Evolutionary conservation across 2,797 vertebrate species (phyloP).

Genomic region (Acanthurus tractus): DNA sequence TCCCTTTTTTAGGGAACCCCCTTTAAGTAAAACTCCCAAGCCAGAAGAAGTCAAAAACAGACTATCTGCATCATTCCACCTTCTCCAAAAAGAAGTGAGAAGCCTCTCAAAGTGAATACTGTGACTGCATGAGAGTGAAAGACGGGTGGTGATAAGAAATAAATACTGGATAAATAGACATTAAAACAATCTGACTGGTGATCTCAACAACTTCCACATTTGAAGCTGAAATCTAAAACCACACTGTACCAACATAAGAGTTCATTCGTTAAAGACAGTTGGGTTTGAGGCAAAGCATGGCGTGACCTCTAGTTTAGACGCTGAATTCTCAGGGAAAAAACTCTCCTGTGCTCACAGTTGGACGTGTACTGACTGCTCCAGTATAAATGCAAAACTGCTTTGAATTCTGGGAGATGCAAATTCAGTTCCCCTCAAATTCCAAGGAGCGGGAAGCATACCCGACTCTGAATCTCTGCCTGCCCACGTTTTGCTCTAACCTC

Average conservation of each 20-base stretch:
- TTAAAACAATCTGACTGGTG: background rate
- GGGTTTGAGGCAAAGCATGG: constrained; percentile 23
- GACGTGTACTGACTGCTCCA: background rate
- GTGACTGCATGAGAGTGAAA: background rate
- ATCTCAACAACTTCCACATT: background rate
- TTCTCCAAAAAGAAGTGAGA: background rate
- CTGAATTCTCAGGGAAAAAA: background rate
- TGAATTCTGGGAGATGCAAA: background rate
- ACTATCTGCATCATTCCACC: background rate
- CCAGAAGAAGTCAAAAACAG: background rate
- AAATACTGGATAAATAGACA: constrained; percentile 32
- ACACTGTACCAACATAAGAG: background rate
- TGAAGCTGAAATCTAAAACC: background rate
- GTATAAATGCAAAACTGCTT: background rate
- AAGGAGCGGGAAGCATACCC: background rate
- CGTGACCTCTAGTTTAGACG: background rate
- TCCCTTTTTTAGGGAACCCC: background rate
- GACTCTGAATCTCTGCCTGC: background rate
- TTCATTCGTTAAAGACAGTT: background rate
- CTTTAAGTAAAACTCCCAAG: background rate
- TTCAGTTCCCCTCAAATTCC: background rate
- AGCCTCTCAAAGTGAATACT: background rate
- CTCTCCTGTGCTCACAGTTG: constrained; percentile 2
- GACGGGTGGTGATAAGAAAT: background rate
- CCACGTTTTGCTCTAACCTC: constrained; percentile 15